Percentiles rank a stretch among this genome's conserved stretches.
Conservation (phyloP, 2,797 vertebrate genomes). For the Huso huso region DNA sequence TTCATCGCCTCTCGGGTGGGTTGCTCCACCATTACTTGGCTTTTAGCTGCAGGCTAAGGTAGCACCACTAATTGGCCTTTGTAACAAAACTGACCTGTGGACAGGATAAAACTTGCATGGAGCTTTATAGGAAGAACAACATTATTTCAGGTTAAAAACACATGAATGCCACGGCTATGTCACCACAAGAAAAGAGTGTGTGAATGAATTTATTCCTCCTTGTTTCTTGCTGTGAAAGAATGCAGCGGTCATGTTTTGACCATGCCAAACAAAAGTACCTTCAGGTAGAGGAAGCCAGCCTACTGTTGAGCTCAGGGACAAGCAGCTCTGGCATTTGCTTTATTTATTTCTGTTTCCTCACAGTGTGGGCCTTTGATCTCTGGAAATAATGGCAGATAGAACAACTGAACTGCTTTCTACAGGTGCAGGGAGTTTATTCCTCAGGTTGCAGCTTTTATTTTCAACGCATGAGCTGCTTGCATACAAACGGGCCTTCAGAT, state of each 20-base stretch:
- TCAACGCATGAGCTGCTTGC: constrained; percentile 35
- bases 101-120: constrained; percentile 90
- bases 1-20: constrained; percentile 84
- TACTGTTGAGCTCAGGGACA: constrained; percentile 45
- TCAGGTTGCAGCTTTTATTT: constrained; percentile 61
- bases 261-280: constrained; percentile 54
- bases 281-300: constrained; percentile 29
- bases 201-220: constrained; percentile 58
- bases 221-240: constrained; percentile 53
- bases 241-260: constrained; percentile 47
- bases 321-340: constrained; percentile 51
- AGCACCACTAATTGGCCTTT: constrained; percentile 95
- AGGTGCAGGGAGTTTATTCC: constrained; percentile 61
- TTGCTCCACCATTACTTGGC: constrained; percentile 83
- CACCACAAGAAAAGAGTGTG: constrained; percentile 46
- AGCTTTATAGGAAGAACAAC: constrained; percentile 67
- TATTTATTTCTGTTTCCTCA: constrained; percentile 46
- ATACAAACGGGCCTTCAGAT: constrained; percentile 55
- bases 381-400: constrained; percentile 52
- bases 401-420: constrained; percentile 55
- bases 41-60: constrained; percentile 97
- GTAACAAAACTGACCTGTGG: constrained; percentile 97
- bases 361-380: constrained; percentile 59
- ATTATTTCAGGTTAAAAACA: constrained; percentile 76
- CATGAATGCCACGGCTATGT: constrained; percentile 60